A percentile compares a stretch with the other conserved stretches of the same genome.
Evolutionary conservation across 2,113 vertebrate genomes (phyloP).

Genomic region (Aphyosemion australe): DNA sequence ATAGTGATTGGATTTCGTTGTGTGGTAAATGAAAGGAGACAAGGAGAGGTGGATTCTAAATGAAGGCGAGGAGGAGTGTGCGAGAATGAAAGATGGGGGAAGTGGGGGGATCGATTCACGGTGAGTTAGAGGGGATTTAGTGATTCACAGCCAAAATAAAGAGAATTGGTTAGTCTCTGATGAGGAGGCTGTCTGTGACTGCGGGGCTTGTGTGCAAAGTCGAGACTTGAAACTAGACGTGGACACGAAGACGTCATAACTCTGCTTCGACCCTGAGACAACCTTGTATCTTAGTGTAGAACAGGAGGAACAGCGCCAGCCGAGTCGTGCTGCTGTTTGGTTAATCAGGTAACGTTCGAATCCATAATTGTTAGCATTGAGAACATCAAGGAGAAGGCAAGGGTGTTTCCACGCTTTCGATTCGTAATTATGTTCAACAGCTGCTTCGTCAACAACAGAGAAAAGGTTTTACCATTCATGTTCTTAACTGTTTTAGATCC

Average conservation of each 20-base stretch:
- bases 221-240: slow-evolving; percentile 13
- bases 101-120: slow-evolving; percentile 58
- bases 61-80: slow-evolving; percentile 51
- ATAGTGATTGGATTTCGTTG: slow-evolving; percentile 71
- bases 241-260: slow-evolving; percentile 4
- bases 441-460: neutral
- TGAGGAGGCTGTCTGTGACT: slow-evolving; percentile 26
- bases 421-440: neutral
- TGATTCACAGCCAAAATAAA: slow-evolving; percentile 53
- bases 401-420: neutral
- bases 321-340: slow-evolving; percentile 25
- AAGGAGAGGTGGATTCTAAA: slow-evolving; percentile 62
- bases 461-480: too few relatives aligned
- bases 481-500: too few relatives aligned
- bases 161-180: slow-evolving; percentile 44
- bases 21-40: slow-evolving; percentile 71
- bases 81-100: slow-evolving; percentile 48
- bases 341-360: slow-evolving; percentile 10
- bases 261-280: slow-evolving; percentile 49
- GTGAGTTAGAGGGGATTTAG: slow-evolving; percentile 63
- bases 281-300: slow-evolving; percentile 32
- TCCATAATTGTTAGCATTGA: slow-evolving; percentile 17
- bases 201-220: slow-evolving; percentile 8
- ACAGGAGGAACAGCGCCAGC: slow-evolving; percentile 36
- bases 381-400: slow-evolving; percentile 8